These are phyloP conservation scores for Tetraneura akinire DNA, from an alignment of 1,140 invertebrate genomes.

Conservation along the genomic window DNA sequence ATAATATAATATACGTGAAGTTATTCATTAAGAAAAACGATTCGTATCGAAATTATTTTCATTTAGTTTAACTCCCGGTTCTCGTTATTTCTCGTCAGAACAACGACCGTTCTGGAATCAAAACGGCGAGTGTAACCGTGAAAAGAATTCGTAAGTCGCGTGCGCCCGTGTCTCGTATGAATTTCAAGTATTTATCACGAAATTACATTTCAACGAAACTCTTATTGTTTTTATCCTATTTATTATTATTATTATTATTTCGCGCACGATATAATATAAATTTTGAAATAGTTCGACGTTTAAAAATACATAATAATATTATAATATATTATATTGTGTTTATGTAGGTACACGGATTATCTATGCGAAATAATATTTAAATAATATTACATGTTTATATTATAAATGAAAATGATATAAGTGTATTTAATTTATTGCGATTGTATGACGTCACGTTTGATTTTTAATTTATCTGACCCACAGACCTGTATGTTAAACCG, in stretches of 20 bases:
- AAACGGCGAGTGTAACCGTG: neutral
- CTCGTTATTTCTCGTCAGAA: neutral
- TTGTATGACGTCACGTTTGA: too few species aligned
- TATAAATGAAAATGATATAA: too few species aligned
- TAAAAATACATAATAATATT: too few species aligned
- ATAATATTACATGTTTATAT: too few species aligned
- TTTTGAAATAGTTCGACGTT: neutral
- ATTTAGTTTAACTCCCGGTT: neutral
- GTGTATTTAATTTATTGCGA: too few species aligned
- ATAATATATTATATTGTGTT: too few species aligned
- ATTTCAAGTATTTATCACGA: neutral
- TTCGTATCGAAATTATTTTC: neutral
- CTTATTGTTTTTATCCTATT: neutral
- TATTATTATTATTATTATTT: neutral
- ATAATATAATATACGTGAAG: neutral
- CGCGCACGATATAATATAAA: too few species aligned
- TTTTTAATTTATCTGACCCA: too few species aligned
- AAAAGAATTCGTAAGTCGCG: neutral
- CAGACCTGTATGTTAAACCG: too few species aligned
- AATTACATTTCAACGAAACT: neutral
- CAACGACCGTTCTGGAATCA: neutral
- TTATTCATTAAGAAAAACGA: constrained; percentile 1
- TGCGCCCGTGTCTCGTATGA: neutral
- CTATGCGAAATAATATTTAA: too few species aligned
- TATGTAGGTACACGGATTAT: too few species aligned